phyloP scores from a whole-genome alignment of 2,888 invertebrate species.

The Drosophila subsilvestris region DNA sequence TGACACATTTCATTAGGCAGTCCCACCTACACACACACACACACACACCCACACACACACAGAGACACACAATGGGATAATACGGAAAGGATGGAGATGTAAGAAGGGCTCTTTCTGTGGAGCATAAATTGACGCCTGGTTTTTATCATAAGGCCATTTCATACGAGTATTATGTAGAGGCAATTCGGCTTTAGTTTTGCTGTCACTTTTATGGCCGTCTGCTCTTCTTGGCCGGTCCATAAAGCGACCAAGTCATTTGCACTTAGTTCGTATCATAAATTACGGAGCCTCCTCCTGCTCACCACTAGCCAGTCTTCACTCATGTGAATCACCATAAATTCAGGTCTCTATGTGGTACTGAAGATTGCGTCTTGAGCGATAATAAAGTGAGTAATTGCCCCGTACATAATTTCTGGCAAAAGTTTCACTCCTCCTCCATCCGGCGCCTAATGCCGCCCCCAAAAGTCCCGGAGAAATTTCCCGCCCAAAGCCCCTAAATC shows the following conservation, averaged over 20 bases:
- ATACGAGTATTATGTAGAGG: slow-evolving; percentile 61
- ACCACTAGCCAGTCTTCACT: slow-evolving; percentile 7
- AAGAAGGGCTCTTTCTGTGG: slow-evolving; percentile 35
- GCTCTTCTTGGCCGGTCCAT: slow-evolving; percentile 45
- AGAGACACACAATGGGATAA: neutral
- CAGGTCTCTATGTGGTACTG: slow-evolving; percentile 3
- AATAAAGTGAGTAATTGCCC: slow-evolving; percentile 36
- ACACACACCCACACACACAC: slow-evolving; percentile 11
- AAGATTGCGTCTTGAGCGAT: slow-evolving; percentile 34
- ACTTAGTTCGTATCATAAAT: slow-evolving; percentile 70
- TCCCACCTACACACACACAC: slow-evolving; percentile 35
- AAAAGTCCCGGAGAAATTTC: slow-evolving; percentile 12
- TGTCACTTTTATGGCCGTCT: slow-evolving; percentile 59
- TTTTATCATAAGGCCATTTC: slow-evolving; percentile 73
- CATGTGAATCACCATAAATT: slow-evolving; percentile 38
- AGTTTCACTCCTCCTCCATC: neutral
- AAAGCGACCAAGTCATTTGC: slow-evolving; percentile 67
- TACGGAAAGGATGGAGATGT: neutral
- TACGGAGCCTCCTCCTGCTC: slow-evolving; percentile 54
- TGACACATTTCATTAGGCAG: slow-evolving; percentile 75
- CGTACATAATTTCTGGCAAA: slow-evolving; percentile 14
- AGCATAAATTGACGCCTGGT: slow-evolving; percentile 70
- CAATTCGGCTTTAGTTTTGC: slow-evolving; percentile 56
- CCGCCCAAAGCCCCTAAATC: slow-evolving; percentile 29
- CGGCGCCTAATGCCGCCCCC: slow-evolving; percentile 17